A percentile compares a stretch with the other conserved stretches of the same genome.
These are phyloP conservation scores for Myrmophylax atrothorax DNA, from an alignment of 2,113 vertebrate species.

Conservation along the genomic window DNA sequence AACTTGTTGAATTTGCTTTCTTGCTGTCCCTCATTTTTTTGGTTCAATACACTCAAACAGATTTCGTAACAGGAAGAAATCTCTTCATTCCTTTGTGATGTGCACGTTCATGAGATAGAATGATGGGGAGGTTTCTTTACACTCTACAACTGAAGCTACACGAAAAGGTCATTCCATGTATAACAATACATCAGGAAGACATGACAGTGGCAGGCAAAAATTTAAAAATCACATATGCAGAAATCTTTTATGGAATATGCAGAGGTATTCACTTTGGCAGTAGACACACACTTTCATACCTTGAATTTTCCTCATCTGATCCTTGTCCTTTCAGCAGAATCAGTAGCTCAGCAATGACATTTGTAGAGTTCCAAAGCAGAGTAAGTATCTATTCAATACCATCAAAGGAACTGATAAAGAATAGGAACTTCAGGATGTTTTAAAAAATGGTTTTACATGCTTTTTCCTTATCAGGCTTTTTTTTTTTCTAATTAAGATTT, in stretches of 20 bases:
- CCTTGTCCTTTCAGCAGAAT: not conserved
- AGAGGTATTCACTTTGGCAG: not conserved
- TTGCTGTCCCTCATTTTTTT: not conserved
- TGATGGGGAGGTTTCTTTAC: slow-evolving; percentile 7
- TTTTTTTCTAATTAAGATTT: slow-evolving; percentile 38
- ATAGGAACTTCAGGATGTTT: not conserved
- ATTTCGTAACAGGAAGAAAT: slow-evolving; percentile 14
- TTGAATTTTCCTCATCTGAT: not conserved
- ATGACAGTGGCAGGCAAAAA: not conserved
- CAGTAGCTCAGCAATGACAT: not conserved
- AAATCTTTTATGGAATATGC: not conserved
- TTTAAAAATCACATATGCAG: not conserved
- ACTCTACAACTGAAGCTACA: not conserved
- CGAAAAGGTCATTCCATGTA: not conserved
- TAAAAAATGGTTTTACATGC: not conserved
- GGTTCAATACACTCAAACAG: not conserved
- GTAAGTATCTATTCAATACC: slow-evolving; percentile 9
- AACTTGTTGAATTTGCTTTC: not conserved
- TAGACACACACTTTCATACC: not conserved
- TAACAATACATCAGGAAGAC: not conserved
- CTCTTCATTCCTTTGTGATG: not conserved
- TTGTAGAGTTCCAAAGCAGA: not conserved
- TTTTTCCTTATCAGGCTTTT: slow-evolving; percentile 13
- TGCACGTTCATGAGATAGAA: not conserved
- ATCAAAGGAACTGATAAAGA: slow-evolving; percentile 31